Conservation (phyloP, 2,797 vertebrate genomes). For the Tenualosa thibaudeaui region DNA sequence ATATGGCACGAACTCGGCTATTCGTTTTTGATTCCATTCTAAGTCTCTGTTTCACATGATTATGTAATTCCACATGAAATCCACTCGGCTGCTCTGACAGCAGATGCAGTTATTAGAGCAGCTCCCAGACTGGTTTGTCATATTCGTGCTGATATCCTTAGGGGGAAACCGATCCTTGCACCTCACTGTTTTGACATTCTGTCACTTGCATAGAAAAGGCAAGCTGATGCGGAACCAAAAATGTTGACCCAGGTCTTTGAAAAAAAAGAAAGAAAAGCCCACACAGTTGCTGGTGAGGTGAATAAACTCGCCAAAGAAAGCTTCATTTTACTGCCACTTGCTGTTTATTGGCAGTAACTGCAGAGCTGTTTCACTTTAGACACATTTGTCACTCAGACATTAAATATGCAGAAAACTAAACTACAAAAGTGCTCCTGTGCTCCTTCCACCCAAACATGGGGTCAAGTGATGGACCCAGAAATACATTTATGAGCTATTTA, state of each 20-base stretch:
- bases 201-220: background rate
- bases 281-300: background rate
- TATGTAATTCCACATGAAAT: background rate
- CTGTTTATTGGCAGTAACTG: conserved; percentile 66
- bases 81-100: background rate
- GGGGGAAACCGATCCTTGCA: background rate
- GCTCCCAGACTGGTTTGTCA: conserved; percentile 18
- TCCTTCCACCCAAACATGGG: background rate
- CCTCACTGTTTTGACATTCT: background rate
- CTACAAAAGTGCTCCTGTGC: background rate
- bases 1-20: background rate
- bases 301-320: conserved; percentile 10
- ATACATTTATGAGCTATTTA: background rate
- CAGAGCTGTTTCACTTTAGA: conserved; percentile 36
- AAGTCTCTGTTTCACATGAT: background rate
- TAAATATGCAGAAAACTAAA: background rate
- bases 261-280: background rate
- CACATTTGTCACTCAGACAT: background rate
- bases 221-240: background rate
- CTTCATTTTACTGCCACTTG: conserved; percentile 61
- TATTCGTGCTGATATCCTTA: background rate
- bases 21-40: background rate
- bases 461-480: background rate
- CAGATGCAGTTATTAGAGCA: background rate
- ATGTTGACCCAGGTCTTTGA: background rate